phyloP scores from a whole-genome alignment of 2,113 vertebrate species.

The Tetrao urogallus region DNA sequence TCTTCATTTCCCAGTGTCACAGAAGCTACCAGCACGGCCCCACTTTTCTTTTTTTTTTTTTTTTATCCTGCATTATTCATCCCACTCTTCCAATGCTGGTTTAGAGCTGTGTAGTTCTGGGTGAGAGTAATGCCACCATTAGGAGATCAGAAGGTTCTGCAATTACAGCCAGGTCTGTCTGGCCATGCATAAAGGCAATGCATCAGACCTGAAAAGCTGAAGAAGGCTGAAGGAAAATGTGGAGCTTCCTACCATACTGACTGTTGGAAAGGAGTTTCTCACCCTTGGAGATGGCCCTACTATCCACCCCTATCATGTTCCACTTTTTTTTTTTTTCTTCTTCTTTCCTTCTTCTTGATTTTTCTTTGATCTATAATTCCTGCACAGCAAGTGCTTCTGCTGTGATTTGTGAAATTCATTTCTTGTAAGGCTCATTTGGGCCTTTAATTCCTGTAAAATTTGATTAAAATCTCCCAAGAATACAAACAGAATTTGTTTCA shows the following conservation, averaged over 20 bases:
- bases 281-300: not conserved
- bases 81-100: not conserved
- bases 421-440: not conserved
- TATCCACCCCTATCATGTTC: not conserved
- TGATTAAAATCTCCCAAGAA: not conserved
- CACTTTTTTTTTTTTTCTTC: too few species aligned
- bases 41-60: too few species aligned
- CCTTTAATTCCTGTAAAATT: not conserved
- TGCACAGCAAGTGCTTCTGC: not conserved
- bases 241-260: not conserved
- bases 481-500: not conserved
- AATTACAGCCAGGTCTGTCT: not conserved
- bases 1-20: not conserved
- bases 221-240: not conserved
- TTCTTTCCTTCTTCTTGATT: accelerated
- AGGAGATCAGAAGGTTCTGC: not conserved
- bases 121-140: not conserved
- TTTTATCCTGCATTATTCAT: not conserved
- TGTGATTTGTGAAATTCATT: not conserved
- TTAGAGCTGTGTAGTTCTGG: not conserved
- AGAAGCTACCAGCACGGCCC: not conserved
- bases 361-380: not conserved
- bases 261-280: not conserved
- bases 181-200: not conserved
- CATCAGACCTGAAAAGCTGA: not conserved